These are phyloP conservation scores for Sycophaga agraensis DNA, from an alignment of 1,140 invertebrate genomes.

Conservation along the genomic window DNA sequence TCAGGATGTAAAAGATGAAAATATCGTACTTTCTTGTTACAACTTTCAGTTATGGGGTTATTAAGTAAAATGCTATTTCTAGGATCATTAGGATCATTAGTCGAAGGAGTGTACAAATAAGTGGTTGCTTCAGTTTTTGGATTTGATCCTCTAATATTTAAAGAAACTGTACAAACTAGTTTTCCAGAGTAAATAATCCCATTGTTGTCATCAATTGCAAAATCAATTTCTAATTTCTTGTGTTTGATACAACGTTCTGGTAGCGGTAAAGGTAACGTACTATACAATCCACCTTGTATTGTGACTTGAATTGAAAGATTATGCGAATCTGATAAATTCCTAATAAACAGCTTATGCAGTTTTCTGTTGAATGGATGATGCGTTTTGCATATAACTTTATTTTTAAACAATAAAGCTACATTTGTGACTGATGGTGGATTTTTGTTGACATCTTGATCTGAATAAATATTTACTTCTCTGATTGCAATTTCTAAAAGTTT, in stretches of 20 bases:
- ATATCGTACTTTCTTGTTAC: slow-evolving; percentile 35
- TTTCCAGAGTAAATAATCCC: slow-evolving; percentile 42
- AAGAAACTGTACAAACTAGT: slow-evolving; percentile 42
- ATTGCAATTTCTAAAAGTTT: slow-evolving; percentile 50
- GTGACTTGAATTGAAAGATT: slow-evolving; percentile 43
- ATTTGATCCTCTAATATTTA: slow-evolving; percentile 30
- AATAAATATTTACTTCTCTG: slow-evolving; percentile 41
- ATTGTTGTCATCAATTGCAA: slow-evolving; percentile 41
- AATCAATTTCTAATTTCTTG: slow-evolving; percentile 46
- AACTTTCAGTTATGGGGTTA: slow-evolving; percentile 27
- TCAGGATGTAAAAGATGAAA: slow-evolving; percentile 43
- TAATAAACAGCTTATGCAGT: slow-evolving; percentile 48
- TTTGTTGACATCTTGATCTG: slow-evolving; percentile 20
- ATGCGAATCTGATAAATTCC: slow-evolving; percentile 36
- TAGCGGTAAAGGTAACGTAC: slow-evolving; percentile 46
- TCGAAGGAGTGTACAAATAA: slow-evolving; percentile 34
- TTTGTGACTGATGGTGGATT: slow-evolving; percentile 34
- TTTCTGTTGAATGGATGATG: slow-evolving; percentile 48
- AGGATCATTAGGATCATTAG: slow-evolving; percentile 52
- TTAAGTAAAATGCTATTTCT: slow-evolving; percentile 36
- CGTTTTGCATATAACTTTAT: slow-evolving; percentile 43
- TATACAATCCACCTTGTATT: slow-evolving; percentile 32
- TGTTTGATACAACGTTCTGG: slow-evolving; percentile 43
- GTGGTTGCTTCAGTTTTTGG: slow-evolving; percentile 21
- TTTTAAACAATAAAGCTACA: slow-evolving; percentile 42